These are phyloP conservation scores for Catocala fraxini DNA, from an alignment of 2,888 invertebrate genomes.

Conservation along the genomic window DNA sequence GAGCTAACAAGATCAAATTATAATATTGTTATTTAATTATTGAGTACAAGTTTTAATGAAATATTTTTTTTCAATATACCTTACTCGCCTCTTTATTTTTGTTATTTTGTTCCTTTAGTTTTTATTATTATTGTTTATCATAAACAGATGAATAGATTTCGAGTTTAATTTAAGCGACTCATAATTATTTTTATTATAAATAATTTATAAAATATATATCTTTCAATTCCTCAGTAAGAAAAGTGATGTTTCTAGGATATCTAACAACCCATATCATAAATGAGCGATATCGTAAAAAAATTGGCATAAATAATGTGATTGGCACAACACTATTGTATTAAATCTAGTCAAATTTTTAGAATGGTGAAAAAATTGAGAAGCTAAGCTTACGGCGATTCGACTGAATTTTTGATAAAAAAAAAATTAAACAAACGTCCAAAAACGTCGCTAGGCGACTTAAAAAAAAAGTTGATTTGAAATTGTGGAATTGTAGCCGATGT, in stretches of 20 bases:
- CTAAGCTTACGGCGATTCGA: constrained; percentile 79
- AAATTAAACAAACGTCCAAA: constrained; percentile 78
- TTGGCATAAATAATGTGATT: constrained; percentile 75
- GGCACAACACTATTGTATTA: constrained; percentile 76
- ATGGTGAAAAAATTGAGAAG: constrained; percentile 65
- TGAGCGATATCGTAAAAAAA: constrained; percentile 55
- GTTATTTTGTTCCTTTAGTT: constrained; percentile 87
- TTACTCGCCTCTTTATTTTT: constrained; percentile 85
- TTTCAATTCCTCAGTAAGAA: constrained; percentile 80
- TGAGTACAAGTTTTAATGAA: constrained; percentile 86
- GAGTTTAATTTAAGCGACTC: constrained; percentile 70
- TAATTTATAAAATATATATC: constrained; percentile 67
- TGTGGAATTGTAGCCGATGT: constrained; percentile 82
- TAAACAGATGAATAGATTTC: constrained; percentile 72
- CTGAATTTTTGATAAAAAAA: constrained; percentile 78
- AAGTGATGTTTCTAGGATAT: constrained; percentile 68
- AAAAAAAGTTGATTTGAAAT: constrained; percentile 78
- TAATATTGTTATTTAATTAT: constrained; percentile 87
- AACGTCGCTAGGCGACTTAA: constrained; percentile 80
- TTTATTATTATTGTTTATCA: constrained; percentile 85
- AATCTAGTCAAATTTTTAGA: constrained; percentile 86
- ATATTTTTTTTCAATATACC: constrained; percentile 84
- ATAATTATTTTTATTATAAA: constrained; percentile 72
- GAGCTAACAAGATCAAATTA: constrained; percentile 86
- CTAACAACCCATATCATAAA: constrained; percentile 56